Percentiles rank a stretch among this genome's conserved stretches.
Conservation (phyloP, 2,113 vertebrate genomes). For the Philantomba maxwellii region DNA sequence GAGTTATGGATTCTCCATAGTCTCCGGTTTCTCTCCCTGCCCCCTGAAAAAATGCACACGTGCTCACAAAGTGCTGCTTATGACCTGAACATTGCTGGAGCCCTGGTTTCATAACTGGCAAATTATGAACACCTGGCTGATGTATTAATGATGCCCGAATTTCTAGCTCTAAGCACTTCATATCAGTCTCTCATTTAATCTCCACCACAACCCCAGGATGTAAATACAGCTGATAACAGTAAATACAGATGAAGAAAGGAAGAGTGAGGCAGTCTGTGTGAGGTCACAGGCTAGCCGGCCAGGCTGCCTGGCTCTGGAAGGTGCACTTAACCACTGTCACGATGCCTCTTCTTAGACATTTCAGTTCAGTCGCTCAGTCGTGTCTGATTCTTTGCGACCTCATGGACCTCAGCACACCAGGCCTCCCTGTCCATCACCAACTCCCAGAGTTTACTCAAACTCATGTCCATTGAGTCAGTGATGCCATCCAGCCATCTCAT, state of each 20-base stretch:
- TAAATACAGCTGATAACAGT: background rate
- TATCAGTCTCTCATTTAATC: background rate
- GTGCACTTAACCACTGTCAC: background rate
- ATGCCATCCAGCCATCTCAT: background rate
- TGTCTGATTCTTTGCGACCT: background rate
- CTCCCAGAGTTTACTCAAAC: background rate
- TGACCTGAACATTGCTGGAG: background rate
- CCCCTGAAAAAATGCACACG: background rate
- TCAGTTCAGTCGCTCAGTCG: background rate
- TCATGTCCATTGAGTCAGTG: background rate
- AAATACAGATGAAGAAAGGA: background rate
- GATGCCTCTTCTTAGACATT: background rate
- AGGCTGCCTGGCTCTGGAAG: background rate
- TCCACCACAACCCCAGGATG: background rate
- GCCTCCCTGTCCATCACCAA: background rate
- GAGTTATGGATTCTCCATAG: background rate
- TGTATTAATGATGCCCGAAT: background rate
- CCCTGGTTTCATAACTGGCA: background rate
- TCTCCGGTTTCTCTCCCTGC: background rate
- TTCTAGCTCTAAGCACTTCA: background rate
- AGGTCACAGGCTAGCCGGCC: background rate
- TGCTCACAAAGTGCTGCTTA: background rate
- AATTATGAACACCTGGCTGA: background rate
- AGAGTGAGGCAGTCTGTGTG: background rate
- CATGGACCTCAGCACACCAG: background rate